A percentile compares a stretch with the other conserved stretches of the same genome.
These are phyloP conservation scores for Pandemis cinnamomeana DNA, from an alignment of 2,888 invertebrate genomes.

Conservation along the genomic window DNA sequence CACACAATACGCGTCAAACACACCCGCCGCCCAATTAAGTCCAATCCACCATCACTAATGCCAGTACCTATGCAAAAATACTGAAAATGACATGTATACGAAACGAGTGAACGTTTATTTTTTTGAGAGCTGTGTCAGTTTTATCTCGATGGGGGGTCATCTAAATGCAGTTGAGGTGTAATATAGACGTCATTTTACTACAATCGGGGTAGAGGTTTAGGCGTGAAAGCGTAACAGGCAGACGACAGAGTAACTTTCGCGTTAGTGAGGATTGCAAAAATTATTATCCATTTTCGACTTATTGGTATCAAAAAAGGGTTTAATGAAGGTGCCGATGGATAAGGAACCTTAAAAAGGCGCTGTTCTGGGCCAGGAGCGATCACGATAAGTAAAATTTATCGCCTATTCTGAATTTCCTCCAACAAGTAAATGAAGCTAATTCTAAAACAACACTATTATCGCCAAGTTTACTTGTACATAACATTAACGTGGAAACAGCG, in stretches of 20 bases:
- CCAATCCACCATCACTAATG: slow-evolving; percentile 59
- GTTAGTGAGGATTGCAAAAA: too few relatives aligned
- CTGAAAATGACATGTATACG: slow-evolving; percentile 37
- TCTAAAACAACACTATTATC: slow-evolving; percentile 28
- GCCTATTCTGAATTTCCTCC: background rate
- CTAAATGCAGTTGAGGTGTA: too few relatives aligned
- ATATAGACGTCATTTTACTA: too few relatives aligned
- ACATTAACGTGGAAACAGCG: slow-evolving; percentile 37
- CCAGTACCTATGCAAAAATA: slow-evolving; percentile 47
- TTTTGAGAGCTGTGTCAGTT: slow-evolving; percentile 16
- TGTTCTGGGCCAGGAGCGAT: too few relatives aligned
- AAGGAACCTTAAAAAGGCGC: too few relatives aligned
- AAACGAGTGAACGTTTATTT: slow-evolving; percentile 5
- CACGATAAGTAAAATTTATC: background rate
- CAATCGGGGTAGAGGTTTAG: too few relatives aligned
- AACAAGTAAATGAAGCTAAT: slow-evolving; percentile 22
- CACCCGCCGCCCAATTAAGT: slow-evolving; percentile 61
- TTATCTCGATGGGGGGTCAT: background rate
- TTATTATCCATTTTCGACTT: too few relatives aligned
- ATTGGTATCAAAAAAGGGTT: too few relatives aligned
- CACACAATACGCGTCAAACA: slow-evolving; percentile 57
- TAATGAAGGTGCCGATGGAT: too few relatives aligned
- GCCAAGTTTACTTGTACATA: slow-evolving; percentile 35
- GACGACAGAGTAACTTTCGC: too few relatives aligned
- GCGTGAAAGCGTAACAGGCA: too few relatives aligned